A percentile compares a stretch with the other conserved stretches of the same genome.
Conservation (phyloP, 2,888 invertebrate species). For the Ophioninae sp. region DNA sequence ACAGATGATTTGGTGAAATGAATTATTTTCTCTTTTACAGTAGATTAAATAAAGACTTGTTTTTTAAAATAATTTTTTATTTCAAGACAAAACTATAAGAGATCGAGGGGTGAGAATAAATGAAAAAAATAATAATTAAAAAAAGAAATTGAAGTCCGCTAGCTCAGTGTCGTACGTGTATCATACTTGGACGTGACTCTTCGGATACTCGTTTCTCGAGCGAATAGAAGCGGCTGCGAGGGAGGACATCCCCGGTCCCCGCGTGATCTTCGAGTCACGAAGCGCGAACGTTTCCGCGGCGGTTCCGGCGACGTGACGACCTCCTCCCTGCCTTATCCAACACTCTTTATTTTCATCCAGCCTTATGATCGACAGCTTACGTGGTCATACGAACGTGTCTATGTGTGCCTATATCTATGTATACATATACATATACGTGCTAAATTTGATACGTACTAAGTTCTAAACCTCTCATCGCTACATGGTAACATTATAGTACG, state of each 20-base stretch:
- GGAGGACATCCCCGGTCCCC: slow-evolving; percentile 58
- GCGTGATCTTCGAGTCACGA: slow-evolving; percentile 70
- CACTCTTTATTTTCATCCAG: slow-evolving; percentile 49
- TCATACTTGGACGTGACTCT: slow-evolving; percentile 64
- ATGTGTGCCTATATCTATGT: not conserved
- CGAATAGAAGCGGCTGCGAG: slow-evolving; percentile 3
- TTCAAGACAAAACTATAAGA: slow-evolving; percentile 35
- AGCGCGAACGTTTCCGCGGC: slow-evolving; percentile 73
- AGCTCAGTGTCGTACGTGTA: slow-evolving; percentile 63
- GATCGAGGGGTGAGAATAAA: slow-evolving; percentile 20
- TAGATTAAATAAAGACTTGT: no score
- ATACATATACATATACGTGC: not conserved
- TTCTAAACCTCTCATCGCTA: not conserved
- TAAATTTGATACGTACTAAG: not conserved
- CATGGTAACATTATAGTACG: not conserved
- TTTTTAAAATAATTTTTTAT: slow-evolving; percentile 1
- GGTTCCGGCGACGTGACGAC: slow-evolving; percentile 77
- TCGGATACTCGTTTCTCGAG: slow-evolving; percentile 55
- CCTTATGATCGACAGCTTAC: slow-evolving; percentile 45
- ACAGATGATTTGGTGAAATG: no score
- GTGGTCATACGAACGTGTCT: slow-evolving; percentile 32
- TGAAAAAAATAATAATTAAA: slow-evolving; percentile 18
- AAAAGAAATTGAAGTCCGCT: slow-evolving; percentile 39
- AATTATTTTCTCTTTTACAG: no score
- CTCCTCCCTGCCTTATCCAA: slow-evolving; percentile 49